Evolutionary conservation across 2,113 vertebrate genomes (phyloP).

Genomic region (Eubucco bourcierii): DNA sequence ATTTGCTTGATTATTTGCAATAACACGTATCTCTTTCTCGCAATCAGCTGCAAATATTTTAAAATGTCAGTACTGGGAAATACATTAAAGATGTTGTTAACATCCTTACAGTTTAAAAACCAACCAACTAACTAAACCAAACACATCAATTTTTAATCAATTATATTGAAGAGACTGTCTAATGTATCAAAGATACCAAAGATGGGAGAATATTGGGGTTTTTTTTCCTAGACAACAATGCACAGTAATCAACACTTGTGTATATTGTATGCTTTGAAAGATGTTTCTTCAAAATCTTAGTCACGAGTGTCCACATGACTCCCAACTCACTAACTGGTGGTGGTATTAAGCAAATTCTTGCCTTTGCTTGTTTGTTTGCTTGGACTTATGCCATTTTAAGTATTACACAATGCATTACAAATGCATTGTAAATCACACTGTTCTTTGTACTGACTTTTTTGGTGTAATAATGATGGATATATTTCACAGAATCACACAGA

Average conservation of each 20-base stretch:
- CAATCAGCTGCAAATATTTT: neutral
- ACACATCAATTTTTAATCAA: neutral
- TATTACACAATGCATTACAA: neutral
- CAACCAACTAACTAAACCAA: accelerated
- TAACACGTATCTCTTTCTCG: neutral
- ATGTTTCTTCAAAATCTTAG: neutral
- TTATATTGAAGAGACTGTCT: neutral
- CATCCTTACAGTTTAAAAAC: neutral
- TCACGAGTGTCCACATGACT: neutral
- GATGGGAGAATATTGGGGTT: neutral
- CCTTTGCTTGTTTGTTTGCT: neutral
- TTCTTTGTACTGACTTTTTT: neutral
- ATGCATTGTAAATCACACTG: neutral
- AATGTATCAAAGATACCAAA: neutral
- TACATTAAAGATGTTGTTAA: neutral
- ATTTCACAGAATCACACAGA: neutral
- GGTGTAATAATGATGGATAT: neutral
- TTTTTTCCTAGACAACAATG: neutral
- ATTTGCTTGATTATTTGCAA: neutral
- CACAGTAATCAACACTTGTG: neutral
- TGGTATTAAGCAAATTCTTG: neutral
- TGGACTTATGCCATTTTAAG: neutral
- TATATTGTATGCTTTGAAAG: neutral
- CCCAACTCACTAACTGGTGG: neutral
- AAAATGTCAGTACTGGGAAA: neutral